Base-by-base conservation (phyloP, 2,113 vertebrate genomes). In the Chinchilla lanigera region DNA sequence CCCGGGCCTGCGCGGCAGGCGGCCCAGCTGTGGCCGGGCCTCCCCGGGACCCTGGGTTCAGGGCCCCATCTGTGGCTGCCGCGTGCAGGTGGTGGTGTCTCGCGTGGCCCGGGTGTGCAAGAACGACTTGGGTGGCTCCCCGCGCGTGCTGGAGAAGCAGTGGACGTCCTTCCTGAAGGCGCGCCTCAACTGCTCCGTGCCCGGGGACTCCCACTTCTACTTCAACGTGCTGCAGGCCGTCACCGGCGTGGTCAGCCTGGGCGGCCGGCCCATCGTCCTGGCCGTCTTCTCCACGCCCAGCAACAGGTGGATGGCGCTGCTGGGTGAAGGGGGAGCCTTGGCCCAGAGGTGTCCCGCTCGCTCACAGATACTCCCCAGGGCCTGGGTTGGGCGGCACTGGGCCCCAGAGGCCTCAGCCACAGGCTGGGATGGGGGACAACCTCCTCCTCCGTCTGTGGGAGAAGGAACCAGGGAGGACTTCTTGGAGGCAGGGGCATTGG, bases 151-250 rank as follows among this genome's bases (percentile, higher is more conserved):
- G 97, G 99, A 99, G 98, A 99, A 99, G 98, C 99, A 99, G 98
- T 99, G 99, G 99, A 99, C 99, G 0, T 99, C 99, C 4, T 99
- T 99, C 98, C 98, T 99, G 94, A 99, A 99, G 98, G 99, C 99
- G 0, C 99, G 99, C 8, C 99, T 99, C 90, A 99, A 99, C 98
- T 99, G 99, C 98, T 99, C 99, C 0, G 99, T 99, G 90, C 99
- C 99, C 0, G 99, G 99, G 0, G 99, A 99, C 86, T 99, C 99
- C 0, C 99, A 99, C 97, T 99, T 99, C 98, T 99, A 99, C 98
- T 99, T 99, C 97, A 99, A 99, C 3, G 99, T 99, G 98, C 99
- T 99, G 97, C 99, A 99, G 97, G 99, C 99, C 0, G 99, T 99
- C 97, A 99, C 99, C 0, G 99, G 99, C 44, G 98, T 99, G 97